Base-by-base conservation (phyloP, 2,888 invertebrate genomes). In the Aspidiotus destructor region DNA sequence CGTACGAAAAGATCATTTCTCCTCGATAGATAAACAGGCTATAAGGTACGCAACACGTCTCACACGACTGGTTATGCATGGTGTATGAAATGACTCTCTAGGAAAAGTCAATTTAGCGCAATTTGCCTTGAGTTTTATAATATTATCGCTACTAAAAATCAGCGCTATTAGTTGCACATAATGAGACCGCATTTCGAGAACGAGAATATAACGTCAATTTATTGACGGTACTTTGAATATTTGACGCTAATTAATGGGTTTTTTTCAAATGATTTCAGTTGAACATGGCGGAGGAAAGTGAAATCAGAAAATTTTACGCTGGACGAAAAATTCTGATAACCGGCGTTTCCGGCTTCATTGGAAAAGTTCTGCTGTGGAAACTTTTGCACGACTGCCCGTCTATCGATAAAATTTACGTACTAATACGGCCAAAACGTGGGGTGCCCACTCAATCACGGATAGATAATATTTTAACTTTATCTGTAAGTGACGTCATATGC, bases 381-480 rank as follows among this genome's bases (percentile, higher is more conserved):
- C 48, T 67, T 48, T 40, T 67, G 2, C 58, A 58, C 60, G 60
- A 52, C 15, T 67, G 67, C 58, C 67, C 67, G 6, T 40, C 11
- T 28, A 8, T 67, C n/a, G 67, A 58, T n/a, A 67, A 28, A 40
- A 67, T 67, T 28, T 67, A 67, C 52, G 58, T 67, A 9, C 52
- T 67, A 40, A 58, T 67, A 13, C 58, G 67, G 52, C 17, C 67
- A 8, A 67, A 67, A 48, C 28, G 41, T 40, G 86, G 85, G 72
- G 85, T 84, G 75, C 77, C 82, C 0, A 82, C 84, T 2, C 83
- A 84, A 72, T 76, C 82, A 69, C 80, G 87, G 63, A 80, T 86
- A 64, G 84, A 86, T 71, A 85, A 86, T 70, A 86, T 86, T 83
- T 84, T 83, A 78, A 84, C 84, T 78, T 76, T 86, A 72, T 86